phyloP scores from a whole-genome alignment of 2,113 vertebrate species.

The Copsychus sechellarum region DNA sequence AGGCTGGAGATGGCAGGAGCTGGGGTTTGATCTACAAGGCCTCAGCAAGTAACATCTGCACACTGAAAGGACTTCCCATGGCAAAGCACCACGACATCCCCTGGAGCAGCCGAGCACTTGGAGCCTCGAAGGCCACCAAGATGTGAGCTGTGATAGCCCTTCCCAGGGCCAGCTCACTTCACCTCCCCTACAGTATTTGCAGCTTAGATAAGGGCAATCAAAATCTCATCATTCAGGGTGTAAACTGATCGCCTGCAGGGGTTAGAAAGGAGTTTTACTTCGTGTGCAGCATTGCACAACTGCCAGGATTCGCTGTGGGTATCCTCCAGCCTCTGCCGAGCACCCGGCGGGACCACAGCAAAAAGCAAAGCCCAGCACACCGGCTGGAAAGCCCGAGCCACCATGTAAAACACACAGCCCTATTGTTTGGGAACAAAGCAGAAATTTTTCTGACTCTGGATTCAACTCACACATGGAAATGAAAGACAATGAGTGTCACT shows the following conservation, averaged over 20 bases:
- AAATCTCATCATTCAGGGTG: slow-evolving; percentile 59
- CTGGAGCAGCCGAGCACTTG: not conserved
- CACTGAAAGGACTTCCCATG: not conserved
- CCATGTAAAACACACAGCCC: not conserved
- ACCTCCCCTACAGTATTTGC: not conserved
- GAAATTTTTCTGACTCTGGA: not conserved
- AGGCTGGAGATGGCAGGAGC: not conserved
- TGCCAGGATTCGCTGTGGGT: not conserved
- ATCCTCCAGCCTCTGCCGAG: not conserved
- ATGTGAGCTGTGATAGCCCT: not conserved
- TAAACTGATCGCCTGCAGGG: slow-evolving; percentile 58
- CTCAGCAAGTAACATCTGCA: slow-evolving; percentile 34
- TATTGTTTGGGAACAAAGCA: slow-evolving; percentile 42
- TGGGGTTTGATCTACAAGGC: slow-evolving; percentile 40
- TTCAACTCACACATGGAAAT: slow-evolving; percentile 2
- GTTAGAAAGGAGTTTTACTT: slow-evolving; percentile 48
- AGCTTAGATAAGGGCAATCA: slow-evolving; percentile 62
- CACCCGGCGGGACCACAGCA: not conserved
- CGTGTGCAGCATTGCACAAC: slow-evolving; percentile 6
- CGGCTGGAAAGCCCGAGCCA: not conserved
- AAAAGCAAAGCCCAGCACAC: not conserved
- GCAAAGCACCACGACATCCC: not conserved
- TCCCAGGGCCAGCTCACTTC: slow-evolving; percentile 3
- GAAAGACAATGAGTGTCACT: not conserved
- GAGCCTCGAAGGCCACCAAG: not conserved